Base-by-base conservation (phyloP, 2,113 vertebrate species). In the Urocolius indicus region DNA sequence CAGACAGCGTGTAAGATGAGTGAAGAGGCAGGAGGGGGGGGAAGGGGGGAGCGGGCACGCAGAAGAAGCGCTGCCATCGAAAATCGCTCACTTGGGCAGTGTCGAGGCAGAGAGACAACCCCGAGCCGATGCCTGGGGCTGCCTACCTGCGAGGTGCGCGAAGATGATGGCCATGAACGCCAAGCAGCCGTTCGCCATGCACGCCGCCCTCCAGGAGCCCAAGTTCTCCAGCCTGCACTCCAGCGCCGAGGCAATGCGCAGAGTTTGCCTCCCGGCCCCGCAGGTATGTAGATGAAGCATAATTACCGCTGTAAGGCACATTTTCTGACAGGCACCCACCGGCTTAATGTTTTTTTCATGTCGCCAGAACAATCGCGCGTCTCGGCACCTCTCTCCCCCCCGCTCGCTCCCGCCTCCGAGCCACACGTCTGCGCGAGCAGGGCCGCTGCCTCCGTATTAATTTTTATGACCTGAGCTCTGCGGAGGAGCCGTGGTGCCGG, bases 381-480 rank as follows among this genome's bases (percentile, higher is more conserved):
- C 96, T 94, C 95, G 96, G 97, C 90, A 92, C 92, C 94, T 87
- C 97, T 96, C 95, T 63, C 90, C 57, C 94, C 91, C 94, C 94
- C 97, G 76, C 73, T 93, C 97, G 84, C 80, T 94, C 96, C 95
- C 97, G 91, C 95, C 97, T 98, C 97, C 62, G 97, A 97, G 98
- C 98, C 98, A 96, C 98, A 98, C 98, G 97, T 98, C 98, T 98
- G 97, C 98, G 98, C 97, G 98, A 98, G 98, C 98, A 96, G 97
- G 98, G 98, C 98, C 95, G 98, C 98, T 97, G 98, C 97, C 98
- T 98, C 97, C 98, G 98, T 98, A 99, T 99, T 98, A 99, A 99
- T 99, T 99, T 99, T 99, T 99, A 99, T 99, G 99, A 99, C 98
- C 98, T 98, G 98, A 96, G 98, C 98, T 98, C 98, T 98, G 98